These are phyloP conservation scores for Leistus spinibarbis DNA, from an alignment of 2,888 invertebrate species.

Conservation along the genomic window DNA sequence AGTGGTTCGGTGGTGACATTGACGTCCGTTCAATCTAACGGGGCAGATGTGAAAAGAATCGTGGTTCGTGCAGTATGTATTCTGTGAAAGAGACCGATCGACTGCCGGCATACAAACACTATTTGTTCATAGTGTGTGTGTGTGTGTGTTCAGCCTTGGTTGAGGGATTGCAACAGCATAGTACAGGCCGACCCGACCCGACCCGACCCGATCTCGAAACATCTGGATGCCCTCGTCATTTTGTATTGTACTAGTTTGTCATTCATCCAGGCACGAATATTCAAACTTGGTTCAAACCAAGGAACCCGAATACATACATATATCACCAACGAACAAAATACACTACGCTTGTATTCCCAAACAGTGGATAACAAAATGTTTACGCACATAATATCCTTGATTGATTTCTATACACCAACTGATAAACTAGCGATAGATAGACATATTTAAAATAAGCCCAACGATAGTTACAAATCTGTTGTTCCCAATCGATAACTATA, in stretches of 20 bases:
- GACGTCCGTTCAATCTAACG: not conserved
- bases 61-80: not conserved
- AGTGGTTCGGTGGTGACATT: not conserved
- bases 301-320: not conserved
- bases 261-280: constrained; percentile 26
- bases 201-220: not conserved
- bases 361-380: constrained; percentile 15
- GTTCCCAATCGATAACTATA: too few species aligned
- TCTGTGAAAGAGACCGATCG: not conserved
- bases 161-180: constrained; percentile 1
- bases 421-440: not conserved
- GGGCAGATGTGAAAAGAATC: constrained; percentile 37
- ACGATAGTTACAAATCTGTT: too few species aligned
- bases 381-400: not conserved
- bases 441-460: not conserved
- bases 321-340: too few species aligned
- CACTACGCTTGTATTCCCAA: not conserved
- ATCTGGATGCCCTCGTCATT: constrained; percentile 31
- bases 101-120: not conserved
- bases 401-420: not conserved
- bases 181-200: constrained; percentile 1
- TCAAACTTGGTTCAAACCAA: not conserved
- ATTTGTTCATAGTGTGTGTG: constrained; percentile 11
- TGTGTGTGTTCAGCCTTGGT: constrained; percentile 1
- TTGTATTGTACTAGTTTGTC: constrained; percentile 17